These are phyloP conservation scores for Spheniscus mendiculus DNA, from an alignment of 2,113 vertebrate genomes.

Conservation along the genomic window DNA sequence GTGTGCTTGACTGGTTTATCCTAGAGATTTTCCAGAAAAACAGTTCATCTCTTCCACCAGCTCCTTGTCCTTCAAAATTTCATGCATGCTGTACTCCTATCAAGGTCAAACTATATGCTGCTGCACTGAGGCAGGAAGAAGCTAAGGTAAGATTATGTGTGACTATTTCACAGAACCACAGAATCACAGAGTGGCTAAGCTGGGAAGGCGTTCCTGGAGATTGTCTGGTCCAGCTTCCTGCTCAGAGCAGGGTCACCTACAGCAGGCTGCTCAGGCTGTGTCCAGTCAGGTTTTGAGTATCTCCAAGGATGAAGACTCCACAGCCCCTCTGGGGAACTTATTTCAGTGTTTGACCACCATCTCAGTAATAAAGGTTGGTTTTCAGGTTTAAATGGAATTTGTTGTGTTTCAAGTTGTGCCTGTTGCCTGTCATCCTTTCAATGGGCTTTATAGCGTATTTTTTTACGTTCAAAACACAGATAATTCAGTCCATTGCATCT, in stretches of 20 bases:
- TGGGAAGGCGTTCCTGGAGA: background rate
- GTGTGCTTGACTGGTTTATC: background rate
- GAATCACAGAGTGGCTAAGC: rapidly evolving
- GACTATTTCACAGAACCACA: background rate
- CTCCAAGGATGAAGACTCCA: background rate
- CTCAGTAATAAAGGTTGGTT: rapidly evolving
- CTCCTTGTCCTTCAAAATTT: background rate
- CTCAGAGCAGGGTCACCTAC: background rate
- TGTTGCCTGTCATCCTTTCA: background rate
- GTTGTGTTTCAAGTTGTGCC: background rate
- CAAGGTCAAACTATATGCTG: background rate
- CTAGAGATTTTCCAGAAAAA: background rate
- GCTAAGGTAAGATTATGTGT: background rate
- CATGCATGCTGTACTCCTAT: background rate
- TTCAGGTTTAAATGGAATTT: background rate
- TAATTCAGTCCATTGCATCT: background rate
- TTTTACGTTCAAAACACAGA: background rate
- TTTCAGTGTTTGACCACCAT: background rate
- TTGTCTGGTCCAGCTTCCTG: background rate
- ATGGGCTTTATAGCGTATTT: background rate
- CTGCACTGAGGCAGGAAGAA: background rate
- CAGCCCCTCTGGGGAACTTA: background rate
- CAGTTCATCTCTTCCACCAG: background rate
- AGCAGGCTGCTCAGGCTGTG: background rate
- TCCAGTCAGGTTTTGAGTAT: background rate